Base-by-base conservation (phyloP, 1,140 invertebrate genomes). In the Pseudomyrmex pallidus region DNA sequence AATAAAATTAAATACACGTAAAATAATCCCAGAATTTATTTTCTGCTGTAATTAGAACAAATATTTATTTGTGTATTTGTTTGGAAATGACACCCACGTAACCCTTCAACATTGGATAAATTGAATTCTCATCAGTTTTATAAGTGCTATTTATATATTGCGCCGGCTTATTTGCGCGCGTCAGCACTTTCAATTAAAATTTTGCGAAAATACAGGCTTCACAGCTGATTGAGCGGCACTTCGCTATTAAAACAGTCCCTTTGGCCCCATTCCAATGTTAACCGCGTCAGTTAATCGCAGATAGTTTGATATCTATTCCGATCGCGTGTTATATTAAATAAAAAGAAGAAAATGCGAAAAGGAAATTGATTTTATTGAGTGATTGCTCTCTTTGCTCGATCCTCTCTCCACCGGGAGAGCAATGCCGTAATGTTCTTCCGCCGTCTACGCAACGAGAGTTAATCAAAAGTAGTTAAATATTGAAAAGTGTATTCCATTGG, bases 171-270 rank as follows among this genome's bases (percentile, higher is more conserved):
- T 35, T 35, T 35, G 35, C 35, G 44, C 35, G 44, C 35, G 44
- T 50, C 64, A 22, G 3, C 25, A 59, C 48, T 80, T 70, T 80
- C 59, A 80, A 72, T 70, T 80, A 62, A 80, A 50, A 72, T 80
- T 44, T 59, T 46, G 25, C 12, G 52, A 70, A 70, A 78, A 59
- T 17, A 48, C 62, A 35, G 20, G 15, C 35, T 48, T 17, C n/a
- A 20, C 54, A 1, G 76, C 54, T 72, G 66, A 80, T 80, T 59
- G 44, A 59, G 35, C 48, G 59, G 54, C 68, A 48, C 54, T 80
- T 15, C 15, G 46, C 46, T 22, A 72, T 72, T 72, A 72, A 70
- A 59, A 50, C 2, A 0, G 1, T 25, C 54, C 48, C 63, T 68
- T 46, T 13, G 62, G 50, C 50, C 2, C 25, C 9, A 54, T 46